Base-by-base conservation (phyloP, 1,140 invertebrate genomes). In the Pollicipes pollicipes region DNA sequence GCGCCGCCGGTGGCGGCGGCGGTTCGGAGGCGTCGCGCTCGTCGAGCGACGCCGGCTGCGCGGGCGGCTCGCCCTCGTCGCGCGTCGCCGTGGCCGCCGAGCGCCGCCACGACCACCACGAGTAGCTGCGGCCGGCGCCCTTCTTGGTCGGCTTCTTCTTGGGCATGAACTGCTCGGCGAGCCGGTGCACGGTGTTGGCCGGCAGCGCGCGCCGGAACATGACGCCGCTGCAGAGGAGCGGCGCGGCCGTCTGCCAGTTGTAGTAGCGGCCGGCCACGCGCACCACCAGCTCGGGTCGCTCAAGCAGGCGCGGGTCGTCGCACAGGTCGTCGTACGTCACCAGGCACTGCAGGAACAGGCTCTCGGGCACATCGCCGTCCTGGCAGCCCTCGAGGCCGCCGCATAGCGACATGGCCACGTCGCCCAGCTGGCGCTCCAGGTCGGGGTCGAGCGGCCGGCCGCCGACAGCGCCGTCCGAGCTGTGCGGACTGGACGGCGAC, bases 191-290 rank as follows among this genome's bases (percentile, higher is more conserved):
- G 6, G 45, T 58, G 45, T 21, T 10, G 2, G 79, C 70, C 78
- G 91, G 88, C 74, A 97, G 81, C 71, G 88, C 86, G 76, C 90
- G 86, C 77, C 93, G 86, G 82, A 89, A 98, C 71, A 88, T 85
- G 30, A 91, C 84, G 63, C 90, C 82, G 69, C 89, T 90, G 76
- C 96, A 85, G 72, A 98, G 84, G 75, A 95, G 87, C 24, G 94
- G 90, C 72, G 88, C 88, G 72, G 93, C 94, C 66, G 88, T 86
- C 70, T 86, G 80, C 93, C 94, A 97, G 76, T 88, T 91, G 81
- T 93, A 90, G 80, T 87, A 91, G 81, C 93, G 91, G 72, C 88
- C 88, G 76, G 88, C 88, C 45, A 97, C 86, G 77, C 90, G 87
- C 72, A 96, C 88, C 28, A 97, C 88, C 70, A 98, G 83, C 77